Evolutionary conservation across 2,113 vertebrate species (phyloP).

Genomic region (Paramormyrops kingsleyae): DNA sequence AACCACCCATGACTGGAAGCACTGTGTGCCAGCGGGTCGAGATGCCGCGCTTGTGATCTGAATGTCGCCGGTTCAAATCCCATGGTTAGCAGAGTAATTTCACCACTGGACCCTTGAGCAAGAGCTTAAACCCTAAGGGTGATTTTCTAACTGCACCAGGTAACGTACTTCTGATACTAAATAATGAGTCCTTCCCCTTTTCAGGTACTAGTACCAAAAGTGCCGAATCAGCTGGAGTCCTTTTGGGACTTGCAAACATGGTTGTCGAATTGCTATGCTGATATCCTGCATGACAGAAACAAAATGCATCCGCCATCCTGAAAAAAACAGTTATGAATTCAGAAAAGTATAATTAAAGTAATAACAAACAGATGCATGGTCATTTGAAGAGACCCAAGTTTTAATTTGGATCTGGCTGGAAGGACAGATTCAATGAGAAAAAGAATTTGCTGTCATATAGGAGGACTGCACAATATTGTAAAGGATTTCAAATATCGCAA

Average conservation of each 20-base stretch:
- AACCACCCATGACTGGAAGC: not conserved
- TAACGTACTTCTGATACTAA: not conserved
- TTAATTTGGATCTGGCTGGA: not conserved
- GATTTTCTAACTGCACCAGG: not conserved
- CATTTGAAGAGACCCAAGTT: not conserved
- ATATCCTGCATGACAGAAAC: not conserved
- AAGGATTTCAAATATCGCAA: not conserved
- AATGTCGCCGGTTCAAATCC: not conserved
- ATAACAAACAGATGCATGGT: not conserved
- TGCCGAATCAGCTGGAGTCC: not conserved
- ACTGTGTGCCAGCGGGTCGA: not conserved
- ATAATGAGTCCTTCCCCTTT: not conserved
- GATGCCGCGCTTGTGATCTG: not conserved
- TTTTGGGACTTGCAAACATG: not conserved
- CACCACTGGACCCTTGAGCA: not conserved
- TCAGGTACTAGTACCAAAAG: not conserved
- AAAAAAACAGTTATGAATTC: not conserved
- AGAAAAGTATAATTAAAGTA: not conserved
- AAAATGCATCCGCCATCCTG: not conserved
- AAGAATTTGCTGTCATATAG: too few species aligned
- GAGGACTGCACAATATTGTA: too few species aligned
- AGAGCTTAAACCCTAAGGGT: not conserved
- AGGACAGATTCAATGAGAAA: not conserved
- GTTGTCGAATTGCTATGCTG: not conserved
- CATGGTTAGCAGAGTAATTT: not conserved